Conservation (phyloP, 2,113 vertebrate genomes). For the Nesogale talazaci region DNA sequence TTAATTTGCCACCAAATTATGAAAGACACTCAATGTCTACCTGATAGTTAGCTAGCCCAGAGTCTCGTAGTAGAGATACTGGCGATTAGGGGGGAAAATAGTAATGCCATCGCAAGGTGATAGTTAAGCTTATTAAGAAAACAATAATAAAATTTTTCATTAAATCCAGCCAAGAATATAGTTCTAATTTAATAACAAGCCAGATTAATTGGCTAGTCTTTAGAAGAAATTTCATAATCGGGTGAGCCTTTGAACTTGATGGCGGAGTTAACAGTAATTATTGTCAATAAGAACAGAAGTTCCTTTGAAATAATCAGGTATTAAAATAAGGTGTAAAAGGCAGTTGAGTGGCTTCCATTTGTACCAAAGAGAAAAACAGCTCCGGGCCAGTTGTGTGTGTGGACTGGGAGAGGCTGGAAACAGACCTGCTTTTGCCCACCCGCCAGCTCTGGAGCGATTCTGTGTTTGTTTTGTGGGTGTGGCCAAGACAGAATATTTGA, state of each 20-base stretch:
- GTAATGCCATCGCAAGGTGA: slow-evolving; percentile 67
- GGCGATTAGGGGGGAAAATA: slow-evolving; percentile 48
- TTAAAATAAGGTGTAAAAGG: slow-evolving; percentile 74
- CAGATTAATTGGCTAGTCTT: slow-evolving; percentile 71
- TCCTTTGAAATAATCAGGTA: slow-evolving; percentile 78
- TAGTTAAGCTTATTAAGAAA: slow-evolving; percentile 76
- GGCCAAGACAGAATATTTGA: slow-evolving; percentile 58
- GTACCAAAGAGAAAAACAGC: slow-evolving; percentile 74
- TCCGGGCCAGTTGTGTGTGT: slow-evolving; percentile 58
- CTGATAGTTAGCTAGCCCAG: not conserved
- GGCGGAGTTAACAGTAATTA: slow-evolving; percentile 77
- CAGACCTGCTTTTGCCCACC: slow-evolving; percentile 46
- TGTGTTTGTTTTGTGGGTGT: slow-evolving; percentile 75
- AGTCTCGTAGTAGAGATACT: slow-evolving; percentile 38
- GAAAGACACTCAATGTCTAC: slow-evolving; percentile 10
- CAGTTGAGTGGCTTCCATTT: slow-evolving; percentile 74
- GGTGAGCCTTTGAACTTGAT: slow-evolving; percentile 76
- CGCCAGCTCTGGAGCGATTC: not conserved
- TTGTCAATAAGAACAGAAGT: slow-evolving; percentile 77
- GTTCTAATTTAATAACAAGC: slow-evolving; percentile 78
- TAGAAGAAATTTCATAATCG: slow-evolving; percentile 75
- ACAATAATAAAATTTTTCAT: slow-evolving; percentile 74
- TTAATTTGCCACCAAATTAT: not conserved
- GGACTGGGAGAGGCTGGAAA: slow-evolving; percentile 39
- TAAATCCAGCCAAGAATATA: slow-evolving; percentile 75